Evolutionary conservation across 2,113 vertebrate genomes (phyloP), one percentile per base, ranked within the genome.

Genomic region (Ctenodactylus gundi): DNA sequence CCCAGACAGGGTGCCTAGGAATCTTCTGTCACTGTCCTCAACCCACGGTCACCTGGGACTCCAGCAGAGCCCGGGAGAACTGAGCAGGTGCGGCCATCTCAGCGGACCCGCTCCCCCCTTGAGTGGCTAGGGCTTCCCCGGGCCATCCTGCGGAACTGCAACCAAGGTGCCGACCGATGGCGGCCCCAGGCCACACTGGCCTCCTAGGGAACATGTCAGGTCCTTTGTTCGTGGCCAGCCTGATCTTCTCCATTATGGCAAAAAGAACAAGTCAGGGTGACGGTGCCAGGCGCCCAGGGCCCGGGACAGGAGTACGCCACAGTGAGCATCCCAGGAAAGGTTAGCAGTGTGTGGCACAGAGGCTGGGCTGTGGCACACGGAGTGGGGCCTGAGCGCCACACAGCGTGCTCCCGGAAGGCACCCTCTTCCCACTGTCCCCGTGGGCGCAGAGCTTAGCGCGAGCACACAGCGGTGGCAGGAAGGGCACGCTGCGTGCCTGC

Each of bases 231-330:
- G 51, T 51, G 29, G 46, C 15, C 46, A 51, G 44, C 51, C 46
- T 75, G 31, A 75, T 51, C 46, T 75, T 75, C 72, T 49, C 46
- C 46, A 34, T 75, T 46, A 31, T 15, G 39, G 60, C 29, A 51
- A 14, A 25, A 53, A 27, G 65, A 44, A 27, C 20, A 65, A 4
- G 13, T 13, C 5, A 5, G 31, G 34, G 12, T 4, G 41, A 65
- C 44, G 60, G 20, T 49, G 60, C 20, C 46, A 7, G 60, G 44
- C 17, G 23, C 31, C 13, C 14, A n/a, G 75, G 31, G 10, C 27
- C 31, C n/a, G 49, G 53, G n/a, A 34, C 0, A 0, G 3, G 9
- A 3, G 7, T 15, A 76, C 15, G 18, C 49, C n/a, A 44, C 1
- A n/a, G 55, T 4, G 29, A 64, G 5, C n/a, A 34, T 13, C 18